A percentile compares a stretch with the other conserved stretches of the same genome.
Conservation (phyloP, 2,797 vertebrate genomes). For the Pseudomugil gertrudae region DNA sequence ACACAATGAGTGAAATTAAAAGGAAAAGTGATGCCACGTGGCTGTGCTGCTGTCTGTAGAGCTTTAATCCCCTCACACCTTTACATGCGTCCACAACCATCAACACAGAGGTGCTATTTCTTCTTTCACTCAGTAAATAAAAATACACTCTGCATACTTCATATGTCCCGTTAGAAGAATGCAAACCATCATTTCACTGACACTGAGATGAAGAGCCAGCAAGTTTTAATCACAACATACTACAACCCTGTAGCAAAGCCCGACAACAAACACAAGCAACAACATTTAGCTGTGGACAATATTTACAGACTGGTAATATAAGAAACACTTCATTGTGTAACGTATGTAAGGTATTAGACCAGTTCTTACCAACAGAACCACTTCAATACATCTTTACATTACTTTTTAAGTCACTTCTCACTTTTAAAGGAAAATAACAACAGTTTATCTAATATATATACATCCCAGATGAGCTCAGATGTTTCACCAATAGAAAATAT, state of each 20-base stretch:
- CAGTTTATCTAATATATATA: too few species aligned
- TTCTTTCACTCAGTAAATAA: too few species aligned
- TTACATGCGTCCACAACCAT: too few species aligned
- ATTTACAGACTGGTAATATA: not conserved
- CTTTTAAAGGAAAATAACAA: not conserved
- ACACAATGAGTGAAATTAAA: not conserved
- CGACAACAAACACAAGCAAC: not conserved
- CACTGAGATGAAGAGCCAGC: too few species aligned
- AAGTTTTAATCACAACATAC: not conserved
- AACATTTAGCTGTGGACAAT: not conserved
- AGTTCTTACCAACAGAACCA: not conserved
- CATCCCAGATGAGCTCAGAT: too few species aligned
- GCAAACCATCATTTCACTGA: too few species aligned
- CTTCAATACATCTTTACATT: not conserved
- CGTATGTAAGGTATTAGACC: not conserved
- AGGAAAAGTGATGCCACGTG: not conserved
- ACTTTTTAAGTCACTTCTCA: not conserved
- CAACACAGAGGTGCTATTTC: too few species aligned
- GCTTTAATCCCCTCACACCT: too few species aligned
- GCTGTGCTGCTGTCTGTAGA: too few species aligned
- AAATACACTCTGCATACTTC: too few species aligned
- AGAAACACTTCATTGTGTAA: not conserved
- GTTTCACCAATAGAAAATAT: too few species aligned
- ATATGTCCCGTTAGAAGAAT: too few species aligned
- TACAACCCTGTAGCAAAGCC: not conserved